Conservation (phyloP, 2,113 vertebrate species). For the Amblyornis subalaris region DNA sequence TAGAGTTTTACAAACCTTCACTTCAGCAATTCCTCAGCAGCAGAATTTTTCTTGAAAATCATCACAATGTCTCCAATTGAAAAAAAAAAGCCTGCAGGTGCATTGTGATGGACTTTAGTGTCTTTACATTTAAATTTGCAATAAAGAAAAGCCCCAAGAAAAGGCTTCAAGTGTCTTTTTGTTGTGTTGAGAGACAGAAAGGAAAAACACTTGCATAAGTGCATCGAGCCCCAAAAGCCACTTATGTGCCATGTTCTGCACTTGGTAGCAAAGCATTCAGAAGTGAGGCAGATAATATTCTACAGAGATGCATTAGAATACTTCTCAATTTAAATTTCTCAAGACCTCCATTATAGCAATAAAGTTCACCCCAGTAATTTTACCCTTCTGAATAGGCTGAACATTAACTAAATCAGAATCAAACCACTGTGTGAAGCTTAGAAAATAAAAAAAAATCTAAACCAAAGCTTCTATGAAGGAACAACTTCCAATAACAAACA, state of each 20-base stretch:
- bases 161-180: slow-evolving; percentile 16
- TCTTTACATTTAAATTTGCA: slow-evolving; percentile 10
- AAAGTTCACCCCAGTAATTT: slow-evolving; percentile 54
- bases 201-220: slow-evolving; percentile 39
- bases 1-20: not conserved
- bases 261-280: slow-evolving; percentile 20
- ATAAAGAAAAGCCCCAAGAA: slow-evolving; percentile 21
- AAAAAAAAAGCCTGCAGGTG: not conserved
- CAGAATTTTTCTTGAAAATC: not conserved
- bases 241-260: slow-evolving; percentile 52
- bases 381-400: slow-evolving; percentile 54
- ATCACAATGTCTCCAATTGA: not conserved
- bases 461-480: not conserved
- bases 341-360: slow-evolving; percentile 51
- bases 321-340: slow-evolving; percentile 62
- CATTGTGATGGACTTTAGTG: not conserved
- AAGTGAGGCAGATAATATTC: slow-evolving; percentile 36
- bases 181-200: not conserved
- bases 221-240: not conserved
- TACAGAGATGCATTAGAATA: slow-evolving; percentile 57
- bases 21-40: not conserved
- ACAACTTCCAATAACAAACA: not conserved
- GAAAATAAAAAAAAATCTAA: not conserved
- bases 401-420: slow-evolving; percentile 60
- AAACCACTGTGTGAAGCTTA: not conserved